These are phyloP conservation scores for Ctenochaetus hawaiiensis DNA, from an alignment of 2,797 vertebrate species.

Conservation along the genomic window DNA sequence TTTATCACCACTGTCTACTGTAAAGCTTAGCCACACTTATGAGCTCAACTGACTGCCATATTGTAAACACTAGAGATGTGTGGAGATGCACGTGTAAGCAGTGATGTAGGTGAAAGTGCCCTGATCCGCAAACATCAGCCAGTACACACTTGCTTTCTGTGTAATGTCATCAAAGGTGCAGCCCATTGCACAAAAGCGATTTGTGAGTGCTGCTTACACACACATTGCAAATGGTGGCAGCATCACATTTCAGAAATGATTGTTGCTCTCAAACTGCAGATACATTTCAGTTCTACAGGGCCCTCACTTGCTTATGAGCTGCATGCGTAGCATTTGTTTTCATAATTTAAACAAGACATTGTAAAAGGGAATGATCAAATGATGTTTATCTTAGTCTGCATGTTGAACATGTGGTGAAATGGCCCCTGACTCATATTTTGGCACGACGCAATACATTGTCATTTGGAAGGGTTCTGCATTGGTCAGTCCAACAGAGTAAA, in stretches of 20 bases:
- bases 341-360: not conserved
- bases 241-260: constrained; percentile 8
- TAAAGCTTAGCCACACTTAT: not conserved
- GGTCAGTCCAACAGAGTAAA: not conserved
- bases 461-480: not conserved
- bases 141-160: constrained; percentile 25
- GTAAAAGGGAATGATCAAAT: constrained; percentile 28
- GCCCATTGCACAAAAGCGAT: constrained; percentile 26
- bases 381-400: not conserved
- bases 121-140: constrained; percentile 14
- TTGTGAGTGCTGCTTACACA: constrained; percentile 22
- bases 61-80: constrained; percentile 15
- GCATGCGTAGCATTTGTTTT: constrained; percentile 11
- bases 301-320: constrained; percentile 10
- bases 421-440: constrained; percentile 1
- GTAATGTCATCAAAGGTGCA: constrained; percentile 32
- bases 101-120: constrained; percentile 14
- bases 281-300: constrained; percentile 12
- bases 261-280: constrained; percentile 27
- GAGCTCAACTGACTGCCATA: not conserved
- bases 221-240: constrained; percentile 29
- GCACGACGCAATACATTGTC: not conserved
- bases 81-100: constrained; percentile 4
- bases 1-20: constrained; percentile 5
- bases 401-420: constrained; percentile 15